A percentile compares a stretch with the other conserved stretches of the same genome.
Conservation (phyloP, 2,113 vertebrate genomes). For the Irena cyanogastra region DNA sequence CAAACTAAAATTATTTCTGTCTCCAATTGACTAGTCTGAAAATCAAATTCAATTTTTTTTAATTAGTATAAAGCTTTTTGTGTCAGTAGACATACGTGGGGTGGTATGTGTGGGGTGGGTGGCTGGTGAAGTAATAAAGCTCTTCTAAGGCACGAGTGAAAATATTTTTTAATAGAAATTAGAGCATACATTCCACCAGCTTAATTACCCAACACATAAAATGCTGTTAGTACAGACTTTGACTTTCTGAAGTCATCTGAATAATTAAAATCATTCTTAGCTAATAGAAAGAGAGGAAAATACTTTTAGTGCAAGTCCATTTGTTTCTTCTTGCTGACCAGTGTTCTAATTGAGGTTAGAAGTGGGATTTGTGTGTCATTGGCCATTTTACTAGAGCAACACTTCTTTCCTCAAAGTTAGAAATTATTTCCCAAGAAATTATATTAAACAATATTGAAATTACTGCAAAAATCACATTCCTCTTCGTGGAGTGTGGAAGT, state of each 20-base stretch:
- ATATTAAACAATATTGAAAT: background rate
- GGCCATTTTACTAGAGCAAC: background rate
- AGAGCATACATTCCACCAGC: background rate
- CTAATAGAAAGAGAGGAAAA: background rate
- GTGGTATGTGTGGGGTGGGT: fast-evolving
- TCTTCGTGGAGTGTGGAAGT: background rate
- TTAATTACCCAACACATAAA: background rate
- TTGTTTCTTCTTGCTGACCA: background rate
- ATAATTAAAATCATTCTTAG: background rate
- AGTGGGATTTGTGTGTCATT: background rate
- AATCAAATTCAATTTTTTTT: background rate
- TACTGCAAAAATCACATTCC: background rate
- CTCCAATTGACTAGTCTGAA: background rate
- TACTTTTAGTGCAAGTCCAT: background rate
- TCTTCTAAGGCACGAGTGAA: background rate
- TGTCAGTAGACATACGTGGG: background rate
- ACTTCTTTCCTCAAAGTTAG: background rate
- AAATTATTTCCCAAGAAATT: background rate
- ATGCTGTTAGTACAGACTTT: background rate
- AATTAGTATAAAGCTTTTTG: background rate
- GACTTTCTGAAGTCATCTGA: background rate
- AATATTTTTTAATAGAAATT: background rate
- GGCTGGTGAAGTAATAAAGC: background rate
- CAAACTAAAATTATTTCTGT: background rate
- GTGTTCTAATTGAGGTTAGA: background rate